Evolutionary conservation across 2,888 invertebrate genomes (phyloP).

Genomic region (Cyrtodaria siliqua): DNA sequence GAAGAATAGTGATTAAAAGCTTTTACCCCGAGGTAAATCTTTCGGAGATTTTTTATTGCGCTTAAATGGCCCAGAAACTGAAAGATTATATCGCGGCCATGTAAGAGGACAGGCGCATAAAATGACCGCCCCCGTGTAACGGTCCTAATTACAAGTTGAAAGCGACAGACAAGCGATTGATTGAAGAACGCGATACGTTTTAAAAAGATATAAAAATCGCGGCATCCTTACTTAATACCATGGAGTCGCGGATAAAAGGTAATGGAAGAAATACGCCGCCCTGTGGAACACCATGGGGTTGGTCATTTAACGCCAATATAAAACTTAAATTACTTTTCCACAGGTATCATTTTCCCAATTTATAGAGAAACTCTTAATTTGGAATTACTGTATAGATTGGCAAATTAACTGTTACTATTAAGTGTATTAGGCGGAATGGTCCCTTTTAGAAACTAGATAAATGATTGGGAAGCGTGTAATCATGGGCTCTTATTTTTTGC

Average conservation of each 20-base stretch:
- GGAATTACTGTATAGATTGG: slow-evolving; percentile 1
- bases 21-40: slow-evolving; percentile 13
- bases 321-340: slow-evolving; percentile 8
- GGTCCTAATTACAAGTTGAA: slow-evolving; percentile 6
- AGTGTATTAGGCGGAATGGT: neutral
- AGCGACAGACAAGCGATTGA: neutral
- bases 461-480: no score
- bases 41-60: slow-evolving; percentile 6
- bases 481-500: no score
- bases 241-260: slow-evolving; percentile 3
- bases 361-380: slow-evolving; percentile 8
- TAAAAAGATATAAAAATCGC: slow-evolving; percentile 12
- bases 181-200: slow-evolving; percentile 4
- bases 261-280: slow-evolving; percentile 12
- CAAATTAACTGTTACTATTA: slow-evolving; percentile 1
- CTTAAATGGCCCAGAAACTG: slow-evolving; percentile 7
- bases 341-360: slow-evolving; percentile 13
- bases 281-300: slow-evolving; percentile 5
- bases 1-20: slow-evolving; percentile 13
- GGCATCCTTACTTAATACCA: slow-evolving; percentile 10
- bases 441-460: no score
- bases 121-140: neutral
- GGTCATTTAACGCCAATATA: slow-evolving; percentile 11
- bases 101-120: neutral
- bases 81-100: slow-evolving; percentile 1